phyloP scores from a whole-genome alignment of 1,140 invertebrate genomes.

The Trichoplusia ni region DNA sequence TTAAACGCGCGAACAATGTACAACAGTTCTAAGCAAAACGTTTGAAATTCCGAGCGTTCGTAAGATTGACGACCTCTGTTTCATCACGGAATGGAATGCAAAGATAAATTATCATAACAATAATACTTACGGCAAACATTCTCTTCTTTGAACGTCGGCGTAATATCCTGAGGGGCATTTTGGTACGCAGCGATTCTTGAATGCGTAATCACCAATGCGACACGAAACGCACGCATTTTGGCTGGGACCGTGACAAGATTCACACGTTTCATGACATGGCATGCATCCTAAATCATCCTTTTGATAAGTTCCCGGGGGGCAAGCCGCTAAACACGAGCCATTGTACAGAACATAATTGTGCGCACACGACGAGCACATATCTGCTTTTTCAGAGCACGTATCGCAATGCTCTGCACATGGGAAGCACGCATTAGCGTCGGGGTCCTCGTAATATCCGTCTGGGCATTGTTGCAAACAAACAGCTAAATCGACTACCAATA shows the following conservation, averaged over 20 bases:
- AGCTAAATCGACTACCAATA: conserved; percentile 88
- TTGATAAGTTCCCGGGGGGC: conserved; percentile 90
- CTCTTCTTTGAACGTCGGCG: conserved; percentile 86
- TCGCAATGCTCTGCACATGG: conserved; percentile 89
- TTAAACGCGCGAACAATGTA: conserved; percentile 19
- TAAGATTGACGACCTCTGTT: conserved; percentile 28
- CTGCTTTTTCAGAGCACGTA: conserved; percentile 89
- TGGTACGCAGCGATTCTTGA: conserved; percentile 84
- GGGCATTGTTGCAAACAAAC: conserved; percentile 91
- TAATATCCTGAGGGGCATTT: conserved; percentile 87
- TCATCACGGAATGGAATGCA: conserved; percentile 24
- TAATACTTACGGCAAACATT: conserved; percentile 83
- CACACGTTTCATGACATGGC: conserved; percentile 89
- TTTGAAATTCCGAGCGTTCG: conserved; percentile 18
- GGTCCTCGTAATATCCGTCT: conserved; percentile 90
- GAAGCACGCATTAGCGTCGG: conserved; percentile 87
- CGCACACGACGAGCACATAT: conserved; percentile 90
- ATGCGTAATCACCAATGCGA: conserved; percentile 84
- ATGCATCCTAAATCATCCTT: conserved; percentile 89
- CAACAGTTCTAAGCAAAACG: conserved; percentile 13
- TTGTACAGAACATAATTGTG: conserved; percentile 90
- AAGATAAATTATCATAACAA: conserved; percentile 36
- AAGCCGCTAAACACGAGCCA: conserved; percentile 90
- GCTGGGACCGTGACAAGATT: conserved; percentile 89
- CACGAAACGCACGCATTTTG: conserved; percentile 91